A percentile compares a stretch with the other conserved stretches of the same genome.
Conservation (phyloP, 1,140 invertebrate species). For the Drosophila albomicans region DNA sequence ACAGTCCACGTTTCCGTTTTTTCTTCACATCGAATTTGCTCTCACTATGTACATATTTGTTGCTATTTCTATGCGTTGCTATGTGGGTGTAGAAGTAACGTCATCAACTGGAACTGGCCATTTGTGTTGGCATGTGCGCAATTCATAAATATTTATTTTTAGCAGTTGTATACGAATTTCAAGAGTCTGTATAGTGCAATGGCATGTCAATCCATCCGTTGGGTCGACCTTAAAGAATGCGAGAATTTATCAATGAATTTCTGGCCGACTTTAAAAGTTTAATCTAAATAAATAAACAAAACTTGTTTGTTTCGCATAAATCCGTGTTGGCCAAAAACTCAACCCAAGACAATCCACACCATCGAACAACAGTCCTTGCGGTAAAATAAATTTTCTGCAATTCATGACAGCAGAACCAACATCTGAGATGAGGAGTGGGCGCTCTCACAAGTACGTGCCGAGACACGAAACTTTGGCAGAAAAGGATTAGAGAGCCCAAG, state of each 20-base stretch:
- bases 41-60: neutral
- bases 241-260: conserved; percentile 71
- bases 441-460: conserved; percentile 61
- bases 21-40: neutral
- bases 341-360: conserved; percentile 9
- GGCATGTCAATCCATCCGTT: conserved; percentile 50
- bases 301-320: conserved; percentile 44
- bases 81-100: conserved; percentile 55
- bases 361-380: conserved; percentile 69
- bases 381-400: conserved; percentile 78
- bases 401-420: conserved; percentile 63
- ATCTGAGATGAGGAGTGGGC: conserved; percentile 50
- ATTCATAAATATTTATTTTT: conserved; percentile 78
- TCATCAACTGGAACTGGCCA: conserved; percentile 62
- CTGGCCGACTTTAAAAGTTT: conserved; percentile 60
- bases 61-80: conserved; percentile 3
- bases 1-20: conserved; percentile 18
- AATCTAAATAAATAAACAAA: conserved; percentile 71
- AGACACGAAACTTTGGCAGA: conserved; percentile 67
- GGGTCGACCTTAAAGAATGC: conserved; percentile 48
- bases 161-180: conserved; percentile 42
- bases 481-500: conserved; percentile 66
- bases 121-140: conserved; percentile 62
- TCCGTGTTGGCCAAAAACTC: conserved; percentile 33
- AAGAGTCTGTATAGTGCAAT: conserved; percentile 29